A percentile compares a stretch with the other conserved stretches of the same genome.
Evolutionary conservation across 2,888 invertebrate genomes (phyloP).

Genomic region (Venusia cambrica): DNA sequence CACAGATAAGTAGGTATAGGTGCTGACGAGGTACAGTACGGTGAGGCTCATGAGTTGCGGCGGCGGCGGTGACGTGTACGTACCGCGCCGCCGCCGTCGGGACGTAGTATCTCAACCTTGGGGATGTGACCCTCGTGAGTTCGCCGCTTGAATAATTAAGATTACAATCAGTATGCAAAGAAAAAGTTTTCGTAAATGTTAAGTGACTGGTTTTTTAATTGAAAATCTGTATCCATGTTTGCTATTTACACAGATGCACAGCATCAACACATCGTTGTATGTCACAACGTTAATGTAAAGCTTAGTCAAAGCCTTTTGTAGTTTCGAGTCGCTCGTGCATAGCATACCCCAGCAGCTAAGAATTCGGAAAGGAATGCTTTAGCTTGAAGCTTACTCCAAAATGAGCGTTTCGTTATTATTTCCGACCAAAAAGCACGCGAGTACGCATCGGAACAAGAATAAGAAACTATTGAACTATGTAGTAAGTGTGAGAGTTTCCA

Average conservation of each 20-base stretch:
- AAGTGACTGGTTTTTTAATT: slow-evolving; percentile 9
- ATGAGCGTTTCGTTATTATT: no score
- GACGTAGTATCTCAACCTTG: slow-evolving; percentile 28
- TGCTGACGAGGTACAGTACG: no score
- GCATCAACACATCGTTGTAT: slow-evolving; percentile 5
- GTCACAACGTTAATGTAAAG: slow-evolving; percentile 12
- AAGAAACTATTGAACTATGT: slow-evolving; percentile 8
- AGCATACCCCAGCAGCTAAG: slow-evolving; percentile 12
- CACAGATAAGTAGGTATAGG: slow-evolving; percentile 38
- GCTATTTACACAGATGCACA: slow-evolving; percentile 5
- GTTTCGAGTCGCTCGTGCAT: slow-evolving; percentile 7
- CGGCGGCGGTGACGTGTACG: no score
- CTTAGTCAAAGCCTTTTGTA: slow-evolving; percentile 15
- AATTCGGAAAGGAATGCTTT: slow-evolving; percentile 20
- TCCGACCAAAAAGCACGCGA: slow-evolving; percentile 5
- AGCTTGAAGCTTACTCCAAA: no score
- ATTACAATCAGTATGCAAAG: slow-evolving; percentile 31
- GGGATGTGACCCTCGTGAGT: slow-evolving; percentile 31
- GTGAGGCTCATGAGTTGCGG: no score
- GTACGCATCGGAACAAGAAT: slow-evolving; percentile 7
- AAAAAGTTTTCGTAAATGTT: slow-evolving; percentile 21
- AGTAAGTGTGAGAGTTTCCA: slow-evolving; percentile 18
- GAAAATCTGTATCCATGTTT: slow-evolving; percentile 5
- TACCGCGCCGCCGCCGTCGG: slow-evolving; percentile 14
- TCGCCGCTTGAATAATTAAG: slow-evolving; percentile 33